A percentile compares a stretch with the other conserved stretches of the same genome.
Conservation (phyloP, 2,113 vertebrate species). For the Narcine bancroftii region DNA sequence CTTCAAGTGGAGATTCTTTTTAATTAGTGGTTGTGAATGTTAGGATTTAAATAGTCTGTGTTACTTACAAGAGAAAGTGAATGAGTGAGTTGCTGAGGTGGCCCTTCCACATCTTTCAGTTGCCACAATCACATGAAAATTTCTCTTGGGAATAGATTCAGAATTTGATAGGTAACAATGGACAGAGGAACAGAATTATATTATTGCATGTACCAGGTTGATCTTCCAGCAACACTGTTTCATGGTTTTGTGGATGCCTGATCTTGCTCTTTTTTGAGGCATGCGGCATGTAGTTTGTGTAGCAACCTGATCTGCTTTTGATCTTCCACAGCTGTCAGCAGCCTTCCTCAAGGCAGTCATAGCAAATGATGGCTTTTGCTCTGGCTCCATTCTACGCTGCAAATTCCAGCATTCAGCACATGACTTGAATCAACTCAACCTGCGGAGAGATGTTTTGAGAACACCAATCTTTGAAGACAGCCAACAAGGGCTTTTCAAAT, state of each 20-base stretch:
- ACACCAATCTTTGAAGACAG: conserved; percentile 15
- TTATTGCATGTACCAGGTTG: conserved; percentile 28
- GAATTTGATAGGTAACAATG: neutral
- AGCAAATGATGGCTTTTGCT: conserved; percentile 48
- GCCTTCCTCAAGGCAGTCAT: conserved; percentile 45
- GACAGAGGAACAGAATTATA: neutral
- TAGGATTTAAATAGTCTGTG: neutral
- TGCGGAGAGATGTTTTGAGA: conserved; percentile 42
- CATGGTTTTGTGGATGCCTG: conserved; percentile 46
- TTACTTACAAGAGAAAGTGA: no score
- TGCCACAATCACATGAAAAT: neutral
- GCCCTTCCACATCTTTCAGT: neutral
- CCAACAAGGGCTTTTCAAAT: neutral
- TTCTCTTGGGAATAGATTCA: neutral
- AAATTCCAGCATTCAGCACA: conserved; percentile 52
- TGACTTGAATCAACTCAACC: conserved; percentile 51
- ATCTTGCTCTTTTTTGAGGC: conserved; percentile 45
- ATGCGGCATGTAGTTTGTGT: conserved; percentile 47
- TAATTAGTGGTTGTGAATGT: neutral
- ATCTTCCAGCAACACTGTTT: conserved; percentile 47
- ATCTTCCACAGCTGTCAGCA: conserved; percentile 54
- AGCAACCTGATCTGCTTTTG: conserved; percentile 59
- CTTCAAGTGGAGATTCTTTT: neutral
- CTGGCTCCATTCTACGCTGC: conserved; percentile 45
- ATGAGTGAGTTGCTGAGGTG: no score